Percentiles rank a stretch among this genome's conserved stretches.
Evolutionary conservation across 2,113 vertebrate genomes (phyloP).

Genomic region (Ariopsis seemanni): DNA sequence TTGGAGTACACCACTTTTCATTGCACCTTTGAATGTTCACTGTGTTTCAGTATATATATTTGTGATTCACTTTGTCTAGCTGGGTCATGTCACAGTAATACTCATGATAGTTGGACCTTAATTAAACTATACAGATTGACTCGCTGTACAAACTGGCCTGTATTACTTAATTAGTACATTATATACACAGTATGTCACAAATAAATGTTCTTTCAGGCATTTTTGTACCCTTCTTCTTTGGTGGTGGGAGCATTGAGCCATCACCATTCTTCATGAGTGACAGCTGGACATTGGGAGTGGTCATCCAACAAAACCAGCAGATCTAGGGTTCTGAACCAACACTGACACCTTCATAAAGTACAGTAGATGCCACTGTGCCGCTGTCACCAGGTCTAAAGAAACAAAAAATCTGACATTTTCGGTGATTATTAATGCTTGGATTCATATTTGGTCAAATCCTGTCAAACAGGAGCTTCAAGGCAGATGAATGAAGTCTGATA

Average conservation of each 20-base stretch:
- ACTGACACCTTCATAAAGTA: not conserved
- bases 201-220: not conserved
- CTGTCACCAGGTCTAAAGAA: not conserved
- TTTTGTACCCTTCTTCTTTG: not conserved
- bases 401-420: not conserved
- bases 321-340: not conserved
- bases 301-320: not conserved
- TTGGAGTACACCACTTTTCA: not conserved
- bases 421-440: not conserved
- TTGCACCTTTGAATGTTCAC: not conserved
- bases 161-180: not conserved
- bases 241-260: not conserved
- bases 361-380: not conserved
- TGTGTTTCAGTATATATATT: not conserved
- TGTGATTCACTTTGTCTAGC: not conserved
- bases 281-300: not conserved
- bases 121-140: not conserved
- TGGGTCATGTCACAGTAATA: not conserved
- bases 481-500: not conserved
- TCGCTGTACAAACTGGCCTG: no score
- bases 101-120: not conserved
- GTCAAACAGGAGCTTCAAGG: not conserved
- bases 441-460: constrained; percentile 5
- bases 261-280: not conserved
- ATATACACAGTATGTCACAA: not conserved